Percentiles rank a stretch among this genome's conserved stretches.
phyloP scores from a whole-genome alignment of 2,888 invertebrate species.

The Tiliacea aurago region DNA sequence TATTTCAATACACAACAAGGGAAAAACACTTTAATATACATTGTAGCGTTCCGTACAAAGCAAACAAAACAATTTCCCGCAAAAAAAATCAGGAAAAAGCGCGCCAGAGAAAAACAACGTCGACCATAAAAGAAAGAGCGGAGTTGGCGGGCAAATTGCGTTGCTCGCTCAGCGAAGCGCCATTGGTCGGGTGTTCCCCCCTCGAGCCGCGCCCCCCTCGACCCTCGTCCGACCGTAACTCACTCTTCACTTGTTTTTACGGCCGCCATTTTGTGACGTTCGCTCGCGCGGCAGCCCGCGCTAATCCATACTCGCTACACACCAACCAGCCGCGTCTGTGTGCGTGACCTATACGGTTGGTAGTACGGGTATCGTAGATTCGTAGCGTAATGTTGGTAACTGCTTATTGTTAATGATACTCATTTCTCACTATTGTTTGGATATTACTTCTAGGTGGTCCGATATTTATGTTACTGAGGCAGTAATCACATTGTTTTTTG shows the following conservation, averaged over 20 bases:
- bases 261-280: constrained; percentile 91
- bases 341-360: constrained; percentile 79
- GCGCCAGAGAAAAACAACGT: constrained; percentile 88
- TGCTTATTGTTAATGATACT: constrained; percentile 54
- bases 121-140: constrained; percentile 89
- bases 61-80: constrained; percentile 88
- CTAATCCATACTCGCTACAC: constrained; percentile 82
- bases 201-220: constrained; percentile 67
- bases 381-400: constrained; percentile 55
- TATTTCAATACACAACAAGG: constrained; percentile 72
- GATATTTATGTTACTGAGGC: constrained; percentile 25
- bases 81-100: constrained; percentile 88
- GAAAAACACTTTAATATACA: constrained; percentile 85
- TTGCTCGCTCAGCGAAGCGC: constrained; percentile 85
- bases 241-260: constrained; percentile 91
- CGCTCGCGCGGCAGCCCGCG: constrained; percentile 86
- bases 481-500: constrained; percentile 16
- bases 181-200: constrained; percentile 81
- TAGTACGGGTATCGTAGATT: constrained; percentile 55
- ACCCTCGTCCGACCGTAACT: constrained; percentile 85
- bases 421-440: constrained; percentile 47
- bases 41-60: constrained; percentile 86
- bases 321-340: constrained; percentile 71
- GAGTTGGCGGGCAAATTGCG: constrained; percentile 87
- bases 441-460: constrained; percentile 43